Conservation (phyloP, 2,888 invertebrate genomes). For the Saturnia japonica region DNA sequence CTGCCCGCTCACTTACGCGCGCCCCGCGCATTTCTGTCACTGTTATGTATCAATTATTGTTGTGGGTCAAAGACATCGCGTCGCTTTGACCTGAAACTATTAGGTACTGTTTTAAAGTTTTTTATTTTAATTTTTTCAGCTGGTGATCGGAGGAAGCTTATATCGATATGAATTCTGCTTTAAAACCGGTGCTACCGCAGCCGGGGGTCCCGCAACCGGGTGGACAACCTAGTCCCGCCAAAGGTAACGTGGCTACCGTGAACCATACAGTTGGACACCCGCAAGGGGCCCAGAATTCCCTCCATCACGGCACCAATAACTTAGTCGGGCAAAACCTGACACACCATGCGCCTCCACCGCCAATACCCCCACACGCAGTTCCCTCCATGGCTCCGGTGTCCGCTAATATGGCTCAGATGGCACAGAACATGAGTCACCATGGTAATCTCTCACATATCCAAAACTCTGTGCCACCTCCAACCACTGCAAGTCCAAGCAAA, state of each 20-base stretch:
- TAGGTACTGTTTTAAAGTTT: constrained; percentile 58
- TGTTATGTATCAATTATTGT: constrained; percentile 75
- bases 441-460: constrained; percentile 75
- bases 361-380: constrained; percentile 59
- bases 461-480: constrained; percentile 61
- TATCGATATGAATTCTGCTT: constrained; percentile 82
- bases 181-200: constrained; percentile 82
- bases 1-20: constrained; percentile 70
- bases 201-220: constrained; percentile 73
- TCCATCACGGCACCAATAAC: constrained; percentile 60
- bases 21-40: constrained; percentile 60
- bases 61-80: constrained; percentile 77
- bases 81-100: constrained; percentile 59
- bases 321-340: constrained; percentile 69
- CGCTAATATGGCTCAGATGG: constrained; percentile 79
- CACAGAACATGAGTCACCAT: constrained; percentile 79
- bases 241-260: constrained; percentile 70
- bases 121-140: constrained; percentile 68
- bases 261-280: constrained; percentile 70
- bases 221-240: constrained; percentile 71
- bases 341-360: constrained; percentile 63
- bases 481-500: constrained; percentile 63
- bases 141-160: constrained; percentile 46
- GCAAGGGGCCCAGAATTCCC: constrained; percentile 69
- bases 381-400: constrained; percentile 78